Evolutionary conservation across 2,888 invertebrate species (phyloP).

Genomic region (Ormyrus nitidulus): DNA sequence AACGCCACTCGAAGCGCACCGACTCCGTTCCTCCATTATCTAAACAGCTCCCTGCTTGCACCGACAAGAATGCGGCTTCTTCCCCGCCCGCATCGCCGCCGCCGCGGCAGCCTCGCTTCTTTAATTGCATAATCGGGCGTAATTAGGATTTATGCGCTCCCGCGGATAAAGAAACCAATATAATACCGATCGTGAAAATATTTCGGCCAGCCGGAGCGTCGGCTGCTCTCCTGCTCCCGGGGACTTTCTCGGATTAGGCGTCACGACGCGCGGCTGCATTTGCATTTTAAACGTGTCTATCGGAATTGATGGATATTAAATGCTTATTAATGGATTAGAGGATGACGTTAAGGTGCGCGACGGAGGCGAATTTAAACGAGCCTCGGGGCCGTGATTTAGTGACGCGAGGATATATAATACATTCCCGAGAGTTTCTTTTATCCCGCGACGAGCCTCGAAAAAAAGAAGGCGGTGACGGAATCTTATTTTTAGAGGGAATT

Average conservation of each 20-base stretch:
- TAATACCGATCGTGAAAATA: slow-evolving; percentile 25
- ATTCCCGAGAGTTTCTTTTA: too few species aligned
- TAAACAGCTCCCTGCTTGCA: too few species aligned
- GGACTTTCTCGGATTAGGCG: not conserved
- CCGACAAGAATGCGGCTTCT: not conserved
- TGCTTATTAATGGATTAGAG: slow-evolving; percentile 30
- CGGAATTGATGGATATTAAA: slow-evolving; percentile 33
- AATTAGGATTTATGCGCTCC: slow-evolving; percentile 51
- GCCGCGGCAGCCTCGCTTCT: not conserved
- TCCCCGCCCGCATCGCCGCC: not conserved
- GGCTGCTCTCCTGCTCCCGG: not conserved
- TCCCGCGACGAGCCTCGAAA: too few species aligned
- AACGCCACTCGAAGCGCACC: too few species aligned
- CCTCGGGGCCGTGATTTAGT: too few species aligned
- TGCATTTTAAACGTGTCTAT: slow-evolving; percentile 32
- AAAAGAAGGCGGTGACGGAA: too few species aligned
- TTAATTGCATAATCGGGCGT: slow-evolving; percentile 48
- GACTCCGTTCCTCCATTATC: too few species aligned
- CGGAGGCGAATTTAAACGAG: too few species aligned
- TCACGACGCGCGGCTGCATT: slow-evolving; percentile 12
- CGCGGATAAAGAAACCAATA: slow-evolving; percentile 12
- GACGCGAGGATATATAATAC: too few species aligned
- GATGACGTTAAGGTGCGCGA: not conserved
- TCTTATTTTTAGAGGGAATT: too few species aligned
- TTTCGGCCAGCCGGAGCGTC: not conserved